Evolutionary conservation across 2,113 vertebrate species (phyloP).

Genomic region (Austrofundulus limnaeus): DNA sequence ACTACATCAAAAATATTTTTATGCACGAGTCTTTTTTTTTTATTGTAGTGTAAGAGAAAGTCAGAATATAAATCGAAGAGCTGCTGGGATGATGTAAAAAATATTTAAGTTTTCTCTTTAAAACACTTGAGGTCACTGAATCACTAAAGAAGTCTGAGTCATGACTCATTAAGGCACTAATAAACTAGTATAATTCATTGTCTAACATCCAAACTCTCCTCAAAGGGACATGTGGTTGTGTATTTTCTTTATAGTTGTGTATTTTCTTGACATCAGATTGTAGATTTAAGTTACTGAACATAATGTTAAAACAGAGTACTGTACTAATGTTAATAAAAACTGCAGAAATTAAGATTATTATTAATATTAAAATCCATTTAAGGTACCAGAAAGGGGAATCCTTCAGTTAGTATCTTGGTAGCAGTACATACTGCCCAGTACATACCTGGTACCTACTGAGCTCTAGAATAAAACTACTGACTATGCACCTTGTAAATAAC

Average conservation of each 20-base stretch:
- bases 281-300: no score
- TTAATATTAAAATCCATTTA: not conserved
- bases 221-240: conserved; percentile 12
- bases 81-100: not conserved
- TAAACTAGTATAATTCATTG: not conserved
- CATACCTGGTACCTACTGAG: no score
- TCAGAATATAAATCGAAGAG: no score
- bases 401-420: no score
- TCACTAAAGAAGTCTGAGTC: no score
- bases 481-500: no score
- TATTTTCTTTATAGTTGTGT: not conserved
- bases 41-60: not conserved
- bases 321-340: not conserved
- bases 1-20: no score
- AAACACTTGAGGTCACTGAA: conserved; percentile 2
- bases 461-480: no score
- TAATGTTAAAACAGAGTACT: not conserved
- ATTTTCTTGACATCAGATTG: not conserved
- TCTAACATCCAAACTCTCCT: not conserved
- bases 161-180: not conserved
- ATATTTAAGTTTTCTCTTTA: not conserved
- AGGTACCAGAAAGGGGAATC: not conserved
- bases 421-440: no score
- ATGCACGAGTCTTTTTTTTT: no score
- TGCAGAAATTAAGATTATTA: not conserved